Base-by-base conservation (phyloP, 2,888 invertebrate genomes). In the Eilema sororculum region DNA sequence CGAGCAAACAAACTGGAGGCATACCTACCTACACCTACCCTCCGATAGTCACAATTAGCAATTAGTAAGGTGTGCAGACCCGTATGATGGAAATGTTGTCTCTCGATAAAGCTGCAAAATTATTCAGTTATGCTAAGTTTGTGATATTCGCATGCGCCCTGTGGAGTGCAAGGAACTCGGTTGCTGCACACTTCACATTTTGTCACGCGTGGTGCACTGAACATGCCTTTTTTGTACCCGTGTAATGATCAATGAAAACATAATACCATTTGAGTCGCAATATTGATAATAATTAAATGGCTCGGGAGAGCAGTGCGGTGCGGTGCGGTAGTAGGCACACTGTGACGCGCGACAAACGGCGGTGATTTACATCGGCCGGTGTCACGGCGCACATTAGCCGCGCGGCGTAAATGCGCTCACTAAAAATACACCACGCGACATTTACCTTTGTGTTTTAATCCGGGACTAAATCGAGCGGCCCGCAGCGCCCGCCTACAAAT, bases 361-460 rank as follows among this genome's bases (percentile, higher is more conserved):
- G 77, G 76, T 78, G 85, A 82, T 78, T 78, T 79, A 81, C 73
- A 52, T 80, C 79, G 70, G 69, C 72, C 77, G 80, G 77, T 68
- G 83, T 78, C 76, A 71, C 78, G 78, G 84, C 81, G 80, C 78
- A 81, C 86, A 84, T 84, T 83, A 86, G 78, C 85, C 78, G 78
- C 74, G 78, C 79, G 78, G 78, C 80, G 80, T 80, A 76, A 80
- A 78, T 76, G 84, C 81, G 81, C 80, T 79, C 71, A 80, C 89
- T 88, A 89, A 86, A 87, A 85, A 89, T 90, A 89, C 79, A 72
- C 77, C 77, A 52, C 75, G 82, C 88, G 90, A 90, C 91, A 90
- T 90, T 91, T 91, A 91, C 90, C 90, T 90, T 91, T 91, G 91
- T 90, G 81, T 85, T 86, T 85, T 81, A 85, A 85, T 84, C 83